These are phyloP conservation scores for Scaeva pyrastri DNA, from an alignment of 2,888 invertebrate genomes.

Conservation along the genomic window DNA sequence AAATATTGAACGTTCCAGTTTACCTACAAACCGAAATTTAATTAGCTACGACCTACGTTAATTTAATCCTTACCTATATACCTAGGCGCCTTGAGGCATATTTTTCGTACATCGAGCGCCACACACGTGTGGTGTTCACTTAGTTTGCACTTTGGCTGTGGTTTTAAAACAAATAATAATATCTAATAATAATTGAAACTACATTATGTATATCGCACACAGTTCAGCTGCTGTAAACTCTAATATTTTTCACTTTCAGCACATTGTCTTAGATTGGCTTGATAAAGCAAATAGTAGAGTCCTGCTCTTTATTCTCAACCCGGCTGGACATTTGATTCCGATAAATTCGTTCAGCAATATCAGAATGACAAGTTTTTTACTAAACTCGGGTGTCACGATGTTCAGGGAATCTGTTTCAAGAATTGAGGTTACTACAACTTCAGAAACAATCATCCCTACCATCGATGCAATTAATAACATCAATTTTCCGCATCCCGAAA, in stretches of 20 bases:
- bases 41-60: too few species aligned
- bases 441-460: conserved; percentile 56
- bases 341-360: conserved; percentile 82
- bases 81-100: too few species aligned
- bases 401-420: conserved; percentile 55
- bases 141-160: too few species aligned
- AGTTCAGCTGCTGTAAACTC: conserved; percentile 36
- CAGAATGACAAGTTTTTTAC: conserved; percentile 44
- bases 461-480: conserved; percentile 64
- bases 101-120: too few species aligned
- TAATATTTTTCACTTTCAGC: conserved; percentile 79
- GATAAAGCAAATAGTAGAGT: conserved; percentile 81
- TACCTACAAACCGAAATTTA: too few species aligned
- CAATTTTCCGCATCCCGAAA: conserved; percentile 80
- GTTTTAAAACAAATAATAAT: too few species aligned
- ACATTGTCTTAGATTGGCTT: conserved; percentile 83
- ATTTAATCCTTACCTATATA: too few species aligned
- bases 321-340: conserved; percentile 84
- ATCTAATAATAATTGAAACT: too few species aligned
- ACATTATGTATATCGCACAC: conserved; percentile 6
- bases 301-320: conserved; percentile 83
- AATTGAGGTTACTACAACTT: conserved; percentile 61
- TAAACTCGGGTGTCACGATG: conserved; percentile 48
- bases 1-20: too few species aligned
- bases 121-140: too few species aligned